Evolutionary conservation across 2,888 invertebrate genomes (phyloP).

Genomic region (Caenorhabditis japonica): DNA sequence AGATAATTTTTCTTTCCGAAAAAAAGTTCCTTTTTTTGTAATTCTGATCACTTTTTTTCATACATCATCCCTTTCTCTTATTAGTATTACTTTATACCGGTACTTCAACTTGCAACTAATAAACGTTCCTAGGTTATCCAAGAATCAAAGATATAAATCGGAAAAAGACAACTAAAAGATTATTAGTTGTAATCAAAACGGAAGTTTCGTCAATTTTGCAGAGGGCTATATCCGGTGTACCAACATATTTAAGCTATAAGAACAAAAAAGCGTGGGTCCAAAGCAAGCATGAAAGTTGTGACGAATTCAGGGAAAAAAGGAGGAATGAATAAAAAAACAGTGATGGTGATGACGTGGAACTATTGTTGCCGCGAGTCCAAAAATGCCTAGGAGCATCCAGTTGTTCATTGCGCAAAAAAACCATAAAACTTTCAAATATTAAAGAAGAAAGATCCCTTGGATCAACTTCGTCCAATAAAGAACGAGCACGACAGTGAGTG

Average conservation of each 20-base stretch:
- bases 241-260: slow-evolving; percentile 27
- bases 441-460: too few species aligned
- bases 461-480: slow-evolving; percentile 12
- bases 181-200: slow-evolving; percentile 35
- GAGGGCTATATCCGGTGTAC: slow-evolving; percentile 18
- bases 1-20: slow-evolving; percentile 25
- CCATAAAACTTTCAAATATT: background rate
- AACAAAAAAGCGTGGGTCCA: background rate
- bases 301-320: background rate
- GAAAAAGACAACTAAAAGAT: background rate
- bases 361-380: too few species aligned
- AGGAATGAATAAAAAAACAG: too few species aligned
- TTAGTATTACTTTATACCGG: too few species aligned
- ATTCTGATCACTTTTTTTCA: background rate
- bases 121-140: too few species aligned
- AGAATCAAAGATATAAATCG: too few species aligned
- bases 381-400: background rate
- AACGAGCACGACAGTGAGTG: slow-evolving; percentile 4
- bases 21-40: slow-evolving; percentile 5
- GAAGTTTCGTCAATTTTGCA: slow-evolving; percentile 19
- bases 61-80: background rate
- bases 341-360: too few species aligned
- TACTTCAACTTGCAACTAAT: too few species aligned
- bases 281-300: background rate
- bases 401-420: background rate